Conservation (phyloP, 2,797 vertebrate species). For the Apogon hyalosoma region DNA sequence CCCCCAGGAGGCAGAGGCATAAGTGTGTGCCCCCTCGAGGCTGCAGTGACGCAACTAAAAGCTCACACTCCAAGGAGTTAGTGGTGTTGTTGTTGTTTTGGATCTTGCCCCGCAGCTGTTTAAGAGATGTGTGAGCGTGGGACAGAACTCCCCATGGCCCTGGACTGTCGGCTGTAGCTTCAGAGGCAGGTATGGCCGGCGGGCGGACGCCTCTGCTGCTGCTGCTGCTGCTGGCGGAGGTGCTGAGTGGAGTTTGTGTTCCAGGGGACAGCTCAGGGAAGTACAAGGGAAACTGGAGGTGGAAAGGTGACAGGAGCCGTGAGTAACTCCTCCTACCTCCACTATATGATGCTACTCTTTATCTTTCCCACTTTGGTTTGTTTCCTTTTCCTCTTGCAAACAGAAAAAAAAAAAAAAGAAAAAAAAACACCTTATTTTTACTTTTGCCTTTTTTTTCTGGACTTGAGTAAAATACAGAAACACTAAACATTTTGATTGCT, state of each 20-base stretch:
- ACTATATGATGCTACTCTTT: conserved; percentile 5
- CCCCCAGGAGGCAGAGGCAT: conserved; percentile 42
- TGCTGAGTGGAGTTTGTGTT: conserved; percentile 79
- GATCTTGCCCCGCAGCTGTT: conserved; percentile 59
- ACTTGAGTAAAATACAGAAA: conserved; percentile 21
- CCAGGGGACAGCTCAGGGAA: conserved; percentile 82
- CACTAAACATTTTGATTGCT: conserved; percentile 55
- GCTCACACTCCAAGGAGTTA: conserved; percentile 43
- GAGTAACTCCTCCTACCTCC: conserved; percentile 80
- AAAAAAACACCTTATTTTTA: too few species aligned
- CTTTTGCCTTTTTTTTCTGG: conserved; percentile 15
- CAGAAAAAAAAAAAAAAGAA: not conserved
- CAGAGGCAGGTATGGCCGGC: conserved; percentile 84
- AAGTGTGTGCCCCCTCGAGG: conserved; percentile 56
- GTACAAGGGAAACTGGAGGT: conserved; percentile 91
- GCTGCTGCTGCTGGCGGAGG: conserved; percentile 82
- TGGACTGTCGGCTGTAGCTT: conserved; percentile 53
- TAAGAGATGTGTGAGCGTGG: conserved; percentile 56
- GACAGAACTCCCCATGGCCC: conserved; percentile 43
- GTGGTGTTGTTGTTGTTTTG: conserved; percentile 65
- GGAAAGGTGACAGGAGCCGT: conserved; percentile 96
- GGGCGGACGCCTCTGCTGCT: conserved; percentile 83
- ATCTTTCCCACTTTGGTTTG: not conserved
- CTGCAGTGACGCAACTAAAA: conserved; percentile 51
- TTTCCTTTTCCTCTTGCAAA: conserved; percentile 27